These are phyloP conservation scores for Galagoides demidoff DNA, from an alignment of 2,797 vertebrate genomes.

Conservation along the genomic window DNA sequence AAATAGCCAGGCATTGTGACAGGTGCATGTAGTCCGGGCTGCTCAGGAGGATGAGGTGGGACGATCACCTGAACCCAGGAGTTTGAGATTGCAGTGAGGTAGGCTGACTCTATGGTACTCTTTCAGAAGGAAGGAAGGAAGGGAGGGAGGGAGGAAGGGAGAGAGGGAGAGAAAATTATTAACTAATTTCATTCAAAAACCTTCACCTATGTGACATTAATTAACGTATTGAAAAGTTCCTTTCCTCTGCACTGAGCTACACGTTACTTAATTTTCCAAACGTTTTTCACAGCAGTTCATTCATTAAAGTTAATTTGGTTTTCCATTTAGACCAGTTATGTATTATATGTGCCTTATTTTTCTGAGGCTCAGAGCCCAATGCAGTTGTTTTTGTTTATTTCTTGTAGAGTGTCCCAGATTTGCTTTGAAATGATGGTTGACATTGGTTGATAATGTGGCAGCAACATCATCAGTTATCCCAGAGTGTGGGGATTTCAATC, in stretches of 20 bases:
- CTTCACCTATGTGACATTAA: background rate
- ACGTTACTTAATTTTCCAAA: background rate
- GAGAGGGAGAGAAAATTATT: background rate
- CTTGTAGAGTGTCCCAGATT: constrained; percentile 37
- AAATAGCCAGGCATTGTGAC: too few species aligned
- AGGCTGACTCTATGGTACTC: too few species aligned
- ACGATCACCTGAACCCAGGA: too few species aligned
- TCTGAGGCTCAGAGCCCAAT: background rate
- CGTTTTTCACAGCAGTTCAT: background rate
- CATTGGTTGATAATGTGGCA: background rate
- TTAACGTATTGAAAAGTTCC: background rate
- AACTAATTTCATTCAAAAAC: background rate
- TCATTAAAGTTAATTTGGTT: constrained; percentile 32
- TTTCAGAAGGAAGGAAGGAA: too few species aligned
- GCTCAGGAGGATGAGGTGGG: too few species aligned
- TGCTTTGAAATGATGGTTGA: constrained; percentile 29
- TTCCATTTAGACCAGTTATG: constrained; percentile 12
- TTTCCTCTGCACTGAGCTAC: background rate
- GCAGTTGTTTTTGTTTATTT: constrained; percentile 54
- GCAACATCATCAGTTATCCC: background rate
- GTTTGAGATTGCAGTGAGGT: too few species aligned
- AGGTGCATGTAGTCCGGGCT: too few species aligned
- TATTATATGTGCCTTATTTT: background rate
- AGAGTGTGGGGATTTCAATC: background rate
- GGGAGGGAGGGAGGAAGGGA: too few species aligned